A percentile compares a stretch with the other conserved stretches of the same genome.
Evolutionary conservation across 30 jellyfish, hydroid and myxozoan genomes (phyloP).

Genomic region (Morbakka virulenta): DNA sequence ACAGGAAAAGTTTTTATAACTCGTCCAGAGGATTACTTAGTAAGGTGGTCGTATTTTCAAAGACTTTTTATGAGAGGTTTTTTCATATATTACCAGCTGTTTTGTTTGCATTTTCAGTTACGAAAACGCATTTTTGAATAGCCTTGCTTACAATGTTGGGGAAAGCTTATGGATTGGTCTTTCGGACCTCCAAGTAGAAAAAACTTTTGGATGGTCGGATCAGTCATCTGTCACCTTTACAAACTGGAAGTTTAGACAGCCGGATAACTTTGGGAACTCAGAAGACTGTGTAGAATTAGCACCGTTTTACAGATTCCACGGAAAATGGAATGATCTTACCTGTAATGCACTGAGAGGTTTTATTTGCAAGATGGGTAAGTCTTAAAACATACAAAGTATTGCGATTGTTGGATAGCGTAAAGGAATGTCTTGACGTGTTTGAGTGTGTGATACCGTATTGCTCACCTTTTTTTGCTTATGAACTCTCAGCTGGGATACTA

Average conservation of each 20-base stretch:
- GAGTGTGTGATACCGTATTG: too few species aligned
- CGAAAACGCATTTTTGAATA: constrained; percentile 78
- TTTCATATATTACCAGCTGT: too few species aligned
- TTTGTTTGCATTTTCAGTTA: constrained; percentile 13
- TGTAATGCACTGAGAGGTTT: constrained; percentile 67
- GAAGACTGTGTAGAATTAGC: constrained; percentile 89
- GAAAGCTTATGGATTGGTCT: constrained; percentile 70
- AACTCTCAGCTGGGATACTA: too few species aligned
- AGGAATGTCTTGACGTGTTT: too few species aligned
- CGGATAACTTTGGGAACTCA: constrained; percentile 60
- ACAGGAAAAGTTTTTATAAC: too few species aligned
- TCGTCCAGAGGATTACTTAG: too few species aligned
- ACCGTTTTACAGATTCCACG: constrained; percentile 62
- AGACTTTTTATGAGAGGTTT: background rate
- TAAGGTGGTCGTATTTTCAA: too few species aligned
- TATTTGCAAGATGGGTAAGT: constrained; percentile 77
- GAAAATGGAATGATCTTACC: constrained; percentile 84
- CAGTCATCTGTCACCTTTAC: constrained; percentile 72
- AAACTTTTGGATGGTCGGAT: constrained; percentile 84
- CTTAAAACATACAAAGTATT: background rate
- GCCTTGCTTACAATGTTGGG: constrained; percentile 54
- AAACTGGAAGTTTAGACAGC: constrained; percentile 76
- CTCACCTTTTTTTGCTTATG: too few species aligned
- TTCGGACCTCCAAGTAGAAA: constrained; percentile 64
- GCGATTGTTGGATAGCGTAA: background rate